Evolutionary conservation across 2,888 invertebrate species (phyloP), one percentile per base, ranked within the genome.

Genomic region (Candidula unifasciata): DNA sequence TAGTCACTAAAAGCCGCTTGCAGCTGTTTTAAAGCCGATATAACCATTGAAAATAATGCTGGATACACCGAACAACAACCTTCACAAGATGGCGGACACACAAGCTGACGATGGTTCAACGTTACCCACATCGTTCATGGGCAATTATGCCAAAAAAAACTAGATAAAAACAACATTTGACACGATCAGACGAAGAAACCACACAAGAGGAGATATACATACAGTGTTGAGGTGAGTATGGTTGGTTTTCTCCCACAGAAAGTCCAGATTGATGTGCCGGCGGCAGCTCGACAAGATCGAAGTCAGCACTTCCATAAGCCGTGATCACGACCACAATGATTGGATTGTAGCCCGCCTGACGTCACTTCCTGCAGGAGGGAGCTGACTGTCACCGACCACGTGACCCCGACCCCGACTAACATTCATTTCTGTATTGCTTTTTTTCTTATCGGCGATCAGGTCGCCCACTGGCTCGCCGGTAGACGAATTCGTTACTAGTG

Each of bases 281-380:
- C 88, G 89, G 86, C 91, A 91, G 83, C 88, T 89, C 77, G 90
- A 89, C 85, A 91, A 88, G 85, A 91, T 90, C 86, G 91, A 88
- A 85, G 89, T 87, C 84, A 91, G 87, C 80, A 89, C 89, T 88
- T 91, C 91, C 91, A 91, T 91, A 80, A 80, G 80, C 68, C 44
- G 18, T 68, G 71, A 71, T 21, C 8, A 71, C 30, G 21, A 35
- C 16, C 13, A 8, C 33, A 13, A n/a, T 68, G 80, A 80, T 80
- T 80, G 80, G 80, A n/a, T n/a, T 24, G 52, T n/a, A 80, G 33
- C 21, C 24, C 18, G 30, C 3, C 18, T 54, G 80, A 80, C 71
- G 71, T 80, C 80, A 80, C 21, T 10, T 68, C 68, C 68, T 68
- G 68, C 33, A 10, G 6, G 44, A 13, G 44, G 44, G 0, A n/a